phyloP scores from a whole-genome alignment of 2,888 invertebrate genomes.

The Heliconius erato region DNA sequence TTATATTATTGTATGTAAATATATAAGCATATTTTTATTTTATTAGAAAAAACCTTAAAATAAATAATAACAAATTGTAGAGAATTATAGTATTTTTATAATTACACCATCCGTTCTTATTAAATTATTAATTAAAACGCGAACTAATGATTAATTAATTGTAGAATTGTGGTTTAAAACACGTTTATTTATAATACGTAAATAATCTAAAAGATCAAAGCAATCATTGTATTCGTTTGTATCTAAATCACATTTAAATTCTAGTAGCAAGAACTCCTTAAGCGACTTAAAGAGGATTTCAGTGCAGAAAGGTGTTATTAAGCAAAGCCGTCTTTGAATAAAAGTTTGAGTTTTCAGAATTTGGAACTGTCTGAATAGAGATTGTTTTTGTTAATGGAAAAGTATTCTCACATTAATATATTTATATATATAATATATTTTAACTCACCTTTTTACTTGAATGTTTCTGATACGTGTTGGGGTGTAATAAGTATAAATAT shows the following conservation, averaged over 20 bases:
- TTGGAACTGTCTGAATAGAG: constrained; percentile 34
- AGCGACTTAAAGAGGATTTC: constrained; percentile 56
- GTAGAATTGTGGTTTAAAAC: background rate
- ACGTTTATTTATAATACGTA: background rate
- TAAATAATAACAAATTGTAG: background rate
- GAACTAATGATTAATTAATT: background rate
- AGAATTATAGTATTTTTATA: background rate
- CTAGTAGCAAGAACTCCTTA: constrained; percentile 55
- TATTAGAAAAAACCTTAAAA: no score
- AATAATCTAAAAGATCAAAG: constrained; percentile 47
- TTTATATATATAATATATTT: no score
- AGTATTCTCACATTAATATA: no score
- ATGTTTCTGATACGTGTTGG: constrained; percentile 93
- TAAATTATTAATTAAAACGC: background rate
- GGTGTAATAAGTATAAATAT: constrained; percentile 94
- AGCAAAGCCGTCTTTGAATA: constrained; percentile 49
- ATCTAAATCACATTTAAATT: constrained; percentile 59
- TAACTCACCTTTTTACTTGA: constrained; percentile 96
- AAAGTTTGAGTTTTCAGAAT: constrained; percentile 46
- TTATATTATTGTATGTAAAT: constrained; percentile 3
- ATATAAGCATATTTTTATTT: no score
- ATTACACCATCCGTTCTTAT: background rate
- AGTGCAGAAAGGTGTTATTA: constrained; percentile 52
- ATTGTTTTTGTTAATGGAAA: constrained; percentile 22
- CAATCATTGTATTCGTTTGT: constrained; percentile 50